Conservation (phyloP, 1,140 invertebrate species). For the Drosophila ambigua region DNA sequence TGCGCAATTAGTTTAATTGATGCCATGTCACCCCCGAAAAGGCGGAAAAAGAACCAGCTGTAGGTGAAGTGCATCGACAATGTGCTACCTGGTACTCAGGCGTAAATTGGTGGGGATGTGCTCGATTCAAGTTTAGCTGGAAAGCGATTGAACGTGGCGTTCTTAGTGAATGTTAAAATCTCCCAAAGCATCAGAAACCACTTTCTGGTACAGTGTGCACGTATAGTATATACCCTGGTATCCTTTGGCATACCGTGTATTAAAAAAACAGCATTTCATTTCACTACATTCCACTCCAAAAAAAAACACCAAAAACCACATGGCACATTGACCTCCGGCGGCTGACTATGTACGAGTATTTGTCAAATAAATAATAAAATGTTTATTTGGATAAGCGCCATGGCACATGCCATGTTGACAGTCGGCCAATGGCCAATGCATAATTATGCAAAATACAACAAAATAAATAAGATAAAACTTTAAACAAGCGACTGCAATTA, state of each 20-base stretch:
- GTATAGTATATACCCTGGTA: background rate
- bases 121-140: too few species aligned
- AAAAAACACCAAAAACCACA: background rate
- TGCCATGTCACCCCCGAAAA: constrained; percentile 28
- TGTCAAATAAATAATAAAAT: constrained; percentile 66
- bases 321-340: background rate
- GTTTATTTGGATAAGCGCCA: constrained; percentile 31
- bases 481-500: constrained; percentile 74
- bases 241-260: too few species aligned
- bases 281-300: constrained; percentile 6
- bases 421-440: constrained; percentile 35
- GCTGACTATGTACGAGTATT: constrained; percentile 11
- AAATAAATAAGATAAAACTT: constrained; percentile 44
- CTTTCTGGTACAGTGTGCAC: too few species aligned
- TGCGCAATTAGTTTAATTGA: constrained; percentile 66
- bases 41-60: constrained; percentile 1
- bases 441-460: constrained; percentile 73
- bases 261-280: constrained; percentile 14
- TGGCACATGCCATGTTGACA: constrained; percentile 46
- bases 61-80: too few species aligned
- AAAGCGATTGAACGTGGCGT: too few species aligned
- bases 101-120: too few species aligned
- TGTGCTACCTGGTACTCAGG: too few species aligned
- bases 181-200: too few species aligned
- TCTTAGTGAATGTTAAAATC: too few species aligned